Conservation (phyloP, 1,140 invertebrate genomes). For the Drosophila prosaltans region DNA sequence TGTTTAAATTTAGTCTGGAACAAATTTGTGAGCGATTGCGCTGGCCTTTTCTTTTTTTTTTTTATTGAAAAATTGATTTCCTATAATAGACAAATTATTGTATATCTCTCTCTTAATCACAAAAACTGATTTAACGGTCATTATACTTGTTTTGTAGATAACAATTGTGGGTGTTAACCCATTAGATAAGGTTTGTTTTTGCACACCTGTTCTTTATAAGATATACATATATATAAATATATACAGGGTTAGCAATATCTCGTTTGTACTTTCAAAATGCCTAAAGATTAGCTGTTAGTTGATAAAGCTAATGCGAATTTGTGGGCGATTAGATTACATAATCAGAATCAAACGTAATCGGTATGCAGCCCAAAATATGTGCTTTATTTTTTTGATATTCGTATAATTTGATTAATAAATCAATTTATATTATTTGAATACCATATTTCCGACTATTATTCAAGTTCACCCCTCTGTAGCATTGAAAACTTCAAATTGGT, state of each 20-base stretch:
- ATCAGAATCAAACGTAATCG: background rate
- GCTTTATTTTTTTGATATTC: background rate
- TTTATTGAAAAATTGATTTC: conserved; percentile 45
- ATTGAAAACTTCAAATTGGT: background rate
- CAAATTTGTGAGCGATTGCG: conserved; percentile 40
- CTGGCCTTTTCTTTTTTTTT: background rate
- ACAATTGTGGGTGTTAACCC: background rate
- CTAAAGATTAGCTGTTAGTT: conserved; percentile 23
- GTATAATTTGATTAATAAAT: background rate
- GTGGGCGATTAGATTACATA: background rate
- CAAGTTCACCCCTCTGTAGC: background rate
- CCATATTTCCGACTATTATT: background rate
- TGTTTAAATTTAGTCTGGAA: conserved; percentile 68
- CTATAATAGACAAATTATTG: background rate
- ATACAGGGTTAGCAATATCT: background rate
- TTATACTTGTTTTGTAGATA: background rate
- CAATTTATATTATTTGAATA: background rate
- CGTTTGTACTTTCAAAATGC: background rate
- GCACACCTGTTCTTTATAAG: conserved; percentile 26
- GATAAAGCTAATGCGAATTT: background rate
- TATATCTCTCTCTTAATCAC: background rate
- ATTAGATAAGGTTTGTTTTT: background rate
- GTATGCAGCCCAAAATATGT: background rate
- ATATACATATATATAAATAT: background rate
- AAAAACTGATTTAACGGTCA: background rate